Conservation (phyloP, 2,797 vertebrate species). For the Lagodon rhomboides region DNA sequence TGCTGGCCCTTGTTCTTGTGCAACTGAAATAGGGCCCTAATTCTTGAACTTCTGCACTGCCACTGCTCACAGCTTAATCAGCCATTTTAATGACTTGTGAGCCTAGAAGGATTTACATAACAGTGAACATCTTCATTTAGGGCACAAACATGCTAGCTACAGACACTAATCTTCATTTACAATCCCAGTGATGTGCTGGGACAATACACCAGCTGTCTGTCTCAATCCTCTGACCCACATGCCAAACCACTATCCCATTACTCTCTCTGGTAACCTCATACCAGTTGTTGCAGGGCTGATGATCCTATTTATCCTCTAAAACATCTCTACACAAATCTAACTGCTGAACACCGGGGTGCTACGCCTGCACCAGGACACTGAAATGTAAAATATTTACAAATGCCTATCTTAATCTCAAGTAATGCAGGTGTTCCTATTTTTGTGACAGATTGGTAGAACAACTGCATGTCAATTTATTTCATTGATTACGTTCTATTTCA, state of each 20-base stretch:
- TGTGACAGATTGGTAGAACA: background rate
- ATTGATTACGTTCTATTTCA: background rate
- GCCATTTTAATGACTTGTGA: background rate
- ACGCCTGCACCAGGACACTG: too few species aligned
- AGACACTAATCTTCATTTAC: slow-evolving; percentile 19
- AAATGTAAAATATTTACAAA: background rate
- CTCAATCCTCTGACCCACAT: slow-evolving; percentile 43
- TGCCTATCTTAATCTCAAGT: background rate
- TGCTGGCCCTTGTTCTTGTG: background rate
- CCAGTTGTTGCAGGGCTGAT: background rate
- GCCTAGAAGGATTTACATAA: slow-evolving; percentile 12
- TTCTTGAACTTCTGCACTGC: background rate
- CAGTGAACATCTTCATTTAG: slow-evolving; percentile 4
- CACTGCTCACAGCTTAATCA: background rate
- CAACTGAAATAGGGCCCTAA: background rate
- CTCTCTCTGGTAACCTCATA: background rate
- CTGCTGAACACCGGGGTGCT: background rate
- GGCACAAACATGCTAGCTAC: background rate
- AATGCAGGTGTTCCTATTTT: background rate
- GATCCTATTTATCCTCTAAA: slow-evolving; percentile 33
- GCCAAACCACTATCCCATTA: slow-evolving; percentile 14
- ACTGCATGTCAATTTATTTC: background rate
- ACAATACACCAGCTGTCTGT: slow-evolving; percentile 40
- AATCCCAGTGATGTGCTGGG: slow-evolving; percentile 26
- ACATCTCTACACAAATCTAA: slow-evolving; percentile 27